A percentile compares a stretch with the other conserved stretches of the same genome.
These are phyloP conservation scores for Steromphala cineraria DNA, from an alignment of 2,888 invertebrate genomes.

Conservation along the genomic window DNA sequence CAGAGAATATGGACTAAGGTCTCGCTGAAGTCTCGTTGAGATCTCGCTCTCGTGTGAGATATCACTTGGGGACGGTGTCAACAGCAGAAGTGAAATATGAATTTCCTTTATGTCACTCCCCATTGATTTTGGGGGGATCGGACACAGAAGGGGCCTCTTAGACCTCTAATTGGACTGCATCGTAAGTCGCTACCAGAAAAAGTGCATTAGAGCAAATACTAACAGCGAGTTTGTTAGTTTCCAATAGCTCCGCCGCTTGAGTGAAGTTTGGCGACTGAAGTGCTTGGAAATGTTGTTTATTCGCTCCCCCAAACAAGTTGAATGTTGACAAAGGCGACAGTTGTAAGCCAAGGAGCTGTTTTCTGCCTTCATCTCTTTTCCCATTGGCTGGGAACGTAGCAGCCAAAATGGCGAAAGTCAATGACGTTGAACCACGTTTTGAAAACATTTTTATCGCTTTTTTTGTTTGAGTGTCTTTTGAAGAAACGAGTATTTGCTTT, in stretches of 20 bases:
- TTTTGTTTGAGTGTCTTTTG: neutral
- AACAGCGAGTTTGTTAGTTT: conserved; percentile 17
- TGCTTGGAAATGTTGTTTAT: neutral
- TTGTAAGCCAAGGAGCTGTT: neutral
- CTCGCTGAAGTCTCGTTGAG: neutral
- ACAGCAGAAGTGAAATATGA: neutral
- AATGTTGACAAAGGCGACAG: neutral
- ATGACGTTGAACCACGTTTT: neutral
- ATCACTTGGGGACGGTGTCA: neutral
- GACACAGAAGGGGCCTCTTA: neutral
- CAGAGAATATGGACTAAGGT: conserved; percentile 2
- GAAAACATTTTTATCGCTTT: neutral
- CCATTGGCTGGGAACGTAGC: neutral
- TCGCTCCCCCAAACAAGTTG: neutral
- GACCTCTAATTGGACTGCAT: neutral
- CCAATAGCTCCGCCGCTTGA: neutral
- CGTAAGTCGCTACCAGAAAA: neutral
- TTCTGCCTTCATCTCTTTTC: too few species aligned
- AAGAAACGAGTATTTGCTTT: neutral
- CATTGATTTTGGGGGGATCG: neutral
- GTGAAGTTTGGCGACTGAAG: neutral
- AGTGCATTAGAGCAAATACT: neutral
- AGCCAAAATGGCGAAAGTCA: neutral
- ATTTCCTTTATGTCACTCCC: neutral
- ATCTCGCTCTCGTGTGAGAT: conserved; percentile 4